phyloP scores from a whole-genome alignment of 2,113 vertebrate genomes.

The Sinocyclocheilus rhinocerous region DNA sequence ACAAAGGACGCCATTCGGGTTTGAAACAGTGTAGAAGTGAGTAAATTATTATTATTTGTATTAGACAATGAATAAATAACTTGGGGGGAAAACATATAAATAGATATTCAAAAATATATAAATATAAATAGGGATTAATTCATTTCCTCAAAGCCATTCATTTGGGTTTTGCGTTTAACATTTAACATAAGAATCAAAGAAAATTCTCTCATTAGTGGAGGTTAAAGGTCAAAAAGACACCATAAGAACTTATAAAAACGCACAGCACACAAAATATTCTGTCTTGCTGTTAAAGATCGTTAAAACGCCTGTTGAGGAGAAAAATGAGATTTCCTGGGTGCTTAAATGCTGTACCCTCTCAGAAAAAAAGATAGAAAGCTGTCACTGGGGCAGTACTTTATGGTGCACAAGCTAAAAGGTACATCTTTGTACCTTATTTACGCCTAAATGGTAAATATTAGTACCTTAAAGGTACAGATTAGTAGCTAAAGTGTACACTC shows the following conservation, averaged over 20 bases:
- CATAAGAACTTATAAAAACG: neutral
- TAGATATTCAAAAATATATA: neutral
- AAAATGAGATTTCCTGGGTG: too few species aligned
- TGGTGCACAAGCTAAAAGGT: too few species aligned
- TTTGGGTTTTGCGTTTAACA: neutral
- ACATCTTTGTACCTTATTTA: too few species aligned
- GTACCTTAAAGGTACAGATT: too few species aligned
- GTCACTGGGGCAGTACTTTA: too few species aligned
- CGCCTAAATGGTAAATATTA: too few species aligned
- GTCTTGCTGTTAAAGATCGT: neutral
- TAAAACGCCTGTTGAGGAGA: too few species aligned
- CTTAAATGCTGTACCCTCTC: neutral
- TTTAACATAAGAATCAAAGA: neutral
- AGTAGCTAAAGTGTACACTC: too few species aligned
- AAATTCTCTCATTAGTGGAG: neutral
- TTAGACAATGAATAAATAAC: neutral
- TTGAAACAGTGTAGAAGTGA: neutral
- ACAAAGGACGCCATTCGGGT: neutral
- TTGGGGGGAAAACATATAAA: neutral
- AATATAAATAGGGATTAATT: neutral
- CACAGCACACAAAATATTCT: neutral
- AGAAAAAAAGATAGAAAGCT: too few species aligned
- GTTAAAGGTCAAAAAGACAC: too few species aligned
- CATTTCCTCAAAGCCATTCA: neutral
- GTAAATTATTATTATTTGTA: neutral